Percentiles rank a stretch among this genome's conserved stretches.
Evolutionary conservation across 2,113 vertebrate species (phyloP).

Genomic region (Pogona vitticeps): DNA sequence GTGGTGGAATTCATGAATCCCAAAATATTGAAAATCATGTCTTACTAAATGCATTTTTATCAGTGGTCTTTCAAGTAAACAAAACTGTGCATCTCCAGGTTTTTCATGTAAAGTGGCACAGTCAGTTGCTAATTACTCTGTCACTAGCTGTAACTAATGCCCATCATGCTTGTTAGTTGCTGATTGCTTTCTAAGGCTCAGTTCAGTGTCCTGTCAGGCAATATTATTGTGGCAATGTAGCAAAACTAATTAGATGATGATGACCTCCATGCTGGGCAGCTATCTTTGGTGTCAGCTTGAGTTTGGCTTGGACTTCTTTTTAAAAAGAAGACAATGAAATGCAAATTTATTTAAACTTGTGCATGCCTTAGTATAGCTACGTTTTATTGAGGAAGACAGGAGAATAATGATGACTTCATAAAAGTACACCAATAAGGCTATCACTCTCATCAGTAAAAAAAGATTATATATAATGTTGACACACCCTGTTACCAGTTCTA

Average conservation of each 20-base stretch:
- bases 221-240: conserved; percentile 66
- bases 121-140: conserved; percentile 77
- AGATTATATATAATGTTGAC: not conserved
- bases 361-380: conserved; percentile 18
- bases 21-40: not conserved
- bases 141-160: conserved; percentile 73
- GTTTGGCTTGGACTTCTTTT: conserved; percentile 39
- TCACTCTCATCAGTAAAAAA: conserved; percentile 5
- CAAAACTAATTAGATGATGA: conserved; percentile 66
- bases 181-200: conserved; percentile 53
- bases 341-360: conserved; percentile 54
- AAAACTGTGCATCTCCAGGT: not conserved
- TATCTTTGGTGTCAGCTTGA: conserved; percentile 44
- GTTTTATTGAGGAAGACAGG: conserved; percentile 39
- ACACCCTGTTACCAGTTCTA: not conserved
- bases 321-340: conserved; percentile 37
- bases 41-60: not conserved
- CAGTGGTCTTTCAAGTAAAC: conserved; percentile 28
- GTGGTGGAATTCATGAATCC: not conserved
- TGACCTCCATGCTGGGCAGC: conserved; percentile 58
- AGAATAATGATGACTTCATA: conserved; percentile 25
- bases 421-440: not conserved
- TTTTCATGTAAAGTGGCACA: conserved; percentile 65
- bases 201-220: conserved; percentile 59
- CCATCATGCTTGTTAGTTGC: conserved; percentile 61